Evolutionary conservation across 2,113 vertebrate genomes (phyloP).

Genomic region (Alouatta palliata): DNA sequence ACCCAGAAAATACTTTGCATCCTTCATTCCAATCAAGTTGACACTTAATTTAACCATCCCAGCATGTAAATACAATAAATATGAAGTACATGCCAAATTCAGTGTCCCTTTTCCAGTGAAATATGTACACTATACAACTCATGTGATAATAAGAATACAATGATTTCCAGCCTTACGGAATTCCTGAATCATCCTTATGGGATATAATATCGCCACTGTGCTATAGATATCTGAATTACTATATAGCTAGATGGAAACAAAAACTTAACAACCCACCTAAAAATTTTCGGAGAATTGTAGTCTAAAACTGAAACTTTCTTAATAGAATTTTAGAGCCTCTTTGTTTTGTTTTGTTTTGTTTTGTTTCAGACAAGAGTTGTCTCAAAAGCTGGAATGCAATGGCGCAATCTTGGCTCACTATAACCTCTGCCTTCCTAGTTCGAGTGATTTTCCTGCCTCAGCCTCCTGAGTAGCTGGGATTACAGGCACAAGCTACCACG

Average conservation of each 20-base stretch:
- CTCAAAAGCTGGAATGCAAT: background rate
- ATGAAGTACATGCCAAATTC: background rate
- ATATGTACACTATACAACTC: background rate
- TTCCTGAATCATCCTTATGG: background rate
- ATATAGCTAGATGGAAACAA: background rate
- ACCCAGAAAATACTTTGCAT: no score
- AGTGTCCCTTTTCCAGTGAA: background rate
- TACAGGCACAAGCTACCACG: background rate
- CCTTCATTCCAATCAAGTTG: no score
- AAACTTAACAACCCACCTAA: background rate
- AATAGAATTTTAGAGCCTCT: conserved; percentile 1
- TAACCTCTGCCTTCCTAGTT: background rate
- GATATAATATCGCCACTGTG: background rate
- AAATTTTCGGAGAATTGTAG: background rate
- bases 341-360: background rate
- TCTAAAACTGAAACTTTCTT: conserved; percentile 18
- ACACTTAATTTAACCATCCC: no score
- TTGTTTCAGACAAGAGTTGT: background rate
- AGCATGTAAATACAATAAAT: background rate
- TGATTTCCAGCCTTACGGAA: background rate
- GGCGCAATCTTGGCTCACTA: background rate
- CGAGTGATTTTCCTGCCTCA: background rate
- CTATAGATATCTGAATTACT: background rate
- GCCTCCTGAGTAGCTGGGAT: background rate
- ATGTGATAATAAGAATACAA: background rate